Evolutionary conservation across 2,888 invertebrate species (phyloP).

Genomic region (Eupithecia vulgata): DNA sequence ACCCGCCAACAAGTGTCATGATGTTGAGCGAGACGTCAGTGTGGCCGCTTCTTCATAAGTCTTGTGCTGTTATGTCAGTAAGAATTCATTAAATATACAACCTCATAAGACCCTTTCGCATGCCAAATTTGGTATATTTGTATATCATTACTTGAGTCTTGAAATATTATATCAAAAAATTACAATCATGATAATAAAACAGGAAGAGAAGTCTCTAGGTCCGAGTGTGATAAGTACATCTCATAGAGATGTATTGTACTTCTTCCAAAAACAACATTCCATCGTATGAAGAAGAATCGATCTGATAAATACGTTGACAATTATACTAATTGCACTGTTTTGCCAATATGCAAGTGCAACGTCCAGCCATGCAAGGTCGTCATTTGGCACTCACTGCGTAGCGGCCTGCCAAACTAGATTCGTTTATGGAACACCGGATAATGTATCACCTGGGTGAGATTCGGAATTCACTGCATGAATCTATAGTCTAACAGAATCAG

Average conservation of each 20-base stretch:
- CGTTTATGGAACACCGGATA: constrained; percentile 13
- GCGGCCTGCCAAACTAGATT: constrained; percentile 3
- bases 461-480: neutral
- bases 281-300: neutral
- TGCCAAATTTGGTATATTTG: neutral
- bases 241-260: neutral
- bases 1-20: no score
- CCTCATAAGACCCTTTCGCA: neutral
- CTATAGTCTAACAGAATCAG: neutral
- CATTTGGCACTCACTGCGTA: constrained; percentile 4
- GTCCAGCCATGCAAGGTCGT: constrained; percentile 6
- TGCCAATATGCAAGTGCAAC: constrained; percentile 8
- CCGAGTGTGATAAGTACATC: neutral
- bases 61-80: no score
- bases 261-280: neutral
- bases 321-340: constrained; percentile 11
- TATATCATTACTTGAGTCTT: neutral
- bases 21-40: no score
- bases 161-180: neutral
- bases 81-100: no score
- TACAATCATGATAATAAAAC: neutral
- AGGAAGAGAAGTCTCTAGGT: neutral
- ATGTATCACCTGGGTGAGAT: constrained; percentile 10
- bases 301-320: constrained; percentile 6
- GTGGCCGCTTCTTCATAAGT: no score